Evolutionary conservation across 2,888 invertebrate genomes (phyloP).

Genomic region (Cybosia mesomella): DNA sequence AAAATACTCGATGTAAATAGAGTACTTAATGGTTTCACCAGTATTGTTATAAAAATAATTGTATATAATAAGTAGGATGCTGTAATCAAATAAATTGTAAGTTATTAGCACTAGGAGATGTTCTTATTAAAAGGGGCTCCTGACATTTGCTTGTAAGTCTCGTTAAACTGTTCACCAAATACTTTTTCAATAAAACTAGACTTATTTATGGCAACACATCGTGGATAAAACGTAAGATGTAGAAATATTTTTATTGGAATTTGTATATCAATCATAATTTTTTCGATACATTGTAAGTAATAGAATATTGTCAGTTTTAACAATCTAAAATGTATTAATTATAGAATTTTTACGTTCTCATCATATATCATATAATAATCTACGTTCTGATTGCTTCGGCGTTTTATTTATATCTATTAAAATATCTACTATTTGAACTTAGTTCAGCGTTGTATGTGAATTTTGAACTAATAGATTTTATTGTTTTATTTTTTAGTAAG

Average conservation of each 20-base stretch:
- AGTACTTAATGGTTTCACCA: slow-evolving; percentile 58
- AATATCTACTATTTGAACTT: no score
- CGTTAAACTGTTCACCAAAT: neutral
- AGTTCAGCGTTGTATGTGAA: no score
- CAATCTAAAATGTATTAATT: neutral
- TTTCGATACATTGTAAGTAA: no score
- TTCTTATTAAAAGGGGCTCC: neutral
- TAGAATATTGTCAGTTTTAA: no score
- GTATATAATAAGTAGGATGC: slow-evolving; percentile 52
- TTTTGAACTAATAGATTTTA: no score
- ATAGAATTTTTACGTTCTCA: no score
- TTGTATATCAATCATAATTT: no score
- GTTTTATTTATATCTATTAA: no score
- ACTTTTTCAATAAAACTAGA: neutral
- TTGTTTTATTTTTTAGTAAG: no score
- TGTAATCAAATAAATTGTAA: slow-evolving; percentile 11
- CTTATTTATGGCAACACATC: neutral
- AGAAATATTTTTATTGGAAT: no score
- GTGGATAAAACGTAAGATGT: neutral
- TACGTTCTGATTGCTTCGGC: no score
- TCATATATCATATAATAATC: no score
- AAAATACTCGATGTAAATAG: slow-evolving; percentile 59
- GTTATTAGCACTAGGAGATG: slow-evolving; percentile 12
- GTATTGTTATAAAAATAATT: slow-evolving; percentile 62
- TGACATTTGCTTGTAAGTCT: neutral